Evolutionary conservation across 2,113 vertebrate species (phyloP), one percentile per base, ranked within the genome.

Genomic region (Scatophagus argus): DNA sequence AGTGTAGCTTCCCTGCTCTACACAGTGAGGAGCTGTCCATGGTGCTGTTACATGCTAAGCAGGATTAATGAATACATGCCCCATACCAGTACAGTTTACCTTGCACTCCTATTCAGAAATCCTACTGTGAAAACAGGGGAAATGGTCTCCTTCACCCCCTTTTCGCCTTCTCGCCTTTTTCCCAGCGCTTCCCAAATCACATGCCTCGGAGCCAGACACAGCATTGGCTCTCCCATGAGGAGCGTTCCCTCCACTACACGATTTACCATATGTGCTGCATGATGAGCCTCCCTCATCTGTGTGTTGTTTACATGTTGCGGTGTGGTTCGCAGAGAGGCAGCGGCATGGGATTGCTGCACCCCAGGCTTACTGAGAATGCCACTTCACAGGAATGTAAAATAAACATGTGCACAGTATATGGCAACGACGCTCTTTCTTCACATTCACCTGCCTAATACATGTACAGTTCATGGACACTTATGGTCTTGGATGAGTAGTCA

Each of bases 261-360:
- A 43, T 72, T 67, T 59, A 65, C 58, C 16, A 54, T 46, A 44
- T 41, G 9, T 31, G 62, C 49, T 67, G 60, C 51, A 16, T 25
- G 17, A 79, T 38, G 67, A 71, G 51, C 56, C 66, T 32, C 46
- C 60, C 23, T 77, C 60, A 36, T 81, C 31, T 38, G 17, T 61
- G 49, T 69, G 71, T 78, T 82, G 78, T 90, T 87, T 82, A 89
- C 79, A 74, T 79, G 83, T 78, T 25, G 10, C 38, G 74, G 65
- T 41, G 59, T n/a, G 59, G 63, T 82, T 75, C 55, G 58, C 41
- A 3, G 36, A 59, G 66, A 81, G 77, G 62, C 73, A 39, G 64
- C 58, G 11, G 64, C 56, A 54, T 67, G 65, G 54, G 69, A 77
- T 70, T 47, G 27, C 69, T 70, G 64, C 52, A n/a, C 75, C 68